Conservation (phyloP, 2,888 invertebrate genomes). For the Lucinisca nassula region DNA sequence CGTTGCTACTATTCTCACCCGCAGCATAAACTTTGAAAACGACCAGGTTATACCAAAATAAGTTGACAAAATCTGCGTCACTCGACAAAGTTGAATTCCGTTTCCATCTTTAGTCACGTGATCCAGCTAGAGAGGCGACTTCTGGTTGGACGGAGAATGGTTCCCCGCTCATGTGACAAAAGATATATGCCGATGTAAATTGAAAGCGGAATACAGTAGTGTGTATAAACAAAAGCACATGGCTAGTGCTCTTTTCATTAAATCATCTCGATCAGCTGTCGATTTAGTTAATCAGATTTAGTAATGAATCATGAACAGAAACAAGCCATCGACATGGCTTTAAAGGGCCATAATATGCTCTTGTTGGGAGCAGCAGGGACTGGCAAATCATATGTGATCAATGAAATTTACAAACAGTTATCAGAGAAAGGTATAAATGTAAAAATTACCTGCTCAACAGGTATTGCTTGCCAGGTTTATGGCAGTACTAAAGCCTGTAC, state of each 20-base stretch:
- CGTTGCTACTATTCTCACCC: neutral
- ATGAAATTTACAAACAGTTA: slow-evolving; percentile 3
- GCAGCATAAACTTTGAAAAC: neutral
- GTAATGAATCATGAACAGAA: slow-evolving; percentile 20
- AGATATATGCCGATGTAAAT: neutral
- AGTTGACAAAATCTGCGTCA: neutral
- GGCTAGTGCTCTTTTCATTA: neutral
- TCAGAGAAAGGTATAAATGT: slow-evolving; percentile 35
- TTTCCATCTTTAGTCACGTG: neutral
- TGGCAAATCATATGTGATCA: slow-evolving; percentile 41
- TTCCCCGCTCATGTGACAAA: neutral
- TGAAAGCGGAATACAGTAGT: neutral
- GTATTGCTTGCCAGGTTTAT: slow-evolving; percentile 51
- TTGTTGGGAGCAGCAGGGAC: slow-evolving; percentile 32
- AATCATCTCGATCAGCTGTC: neutral
- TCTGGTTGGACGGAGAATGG: neutral
- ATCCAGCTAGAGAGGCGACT: neutral
- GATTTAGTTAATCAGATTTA: neutral
- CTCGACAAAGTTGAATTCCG: neutral
- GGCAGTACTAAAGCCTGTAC: slow-evolving; percentile 19
- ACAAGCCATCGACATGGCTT: neutral
- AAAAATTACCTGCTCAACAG: slow-evolving; percentile 52
- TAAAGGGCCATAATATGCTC: slow-evolving; percentile 17
- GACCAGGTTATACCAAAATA: neutral
- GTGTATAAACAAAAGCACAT: neutral